Evolutionary conservation across 2,113 vertebrate genomes (phyloP), one percentile per base, ranked within the genome.

Genomic region (Cyanoderma ruficeps): DNA sequence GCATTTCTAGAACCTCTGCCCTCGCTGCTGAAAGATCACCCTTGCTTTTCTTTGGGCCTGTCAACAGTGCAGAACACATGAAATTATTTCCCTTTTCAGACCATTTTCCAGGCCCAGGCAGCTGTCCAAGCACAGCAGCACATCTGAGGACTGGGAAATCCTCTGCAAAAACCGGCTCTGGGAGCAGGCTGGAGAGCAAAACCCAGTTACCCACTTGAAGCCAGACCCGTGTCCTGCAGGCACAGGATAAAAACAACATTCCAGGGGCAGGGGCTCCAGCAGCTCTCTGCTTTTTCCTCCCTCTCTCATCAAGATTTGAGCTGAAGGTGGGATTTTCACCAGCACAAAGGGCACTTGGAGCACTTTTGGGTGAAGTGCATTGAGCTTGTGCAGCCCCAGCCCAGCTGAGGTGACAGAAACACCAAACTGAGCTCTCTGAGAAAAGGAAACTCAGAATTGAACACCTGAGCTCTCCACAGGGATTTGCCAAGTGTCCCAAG

Each of bases 61-160:
- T 83, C 75, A 93, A 57, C 7, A 87, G 57, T 23, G 44, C 78
- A 90, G 70, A 91, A 80, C 17, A 41, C 67, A 80, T 28, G 16
- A 39, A 55, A 84, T 91, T 46, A 61, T 65, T 71, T 49, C 90
- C 72, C 75, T 94, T 84, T 64, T 44, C 72, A 89, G 60, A 91
- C 49, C 67, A 49, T 49, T 76, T 77, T 27, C 53, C 82, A 87
- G 15, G 60, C 72, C 64, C 74, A 72, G 69, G 57, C 94, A 96
- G 92, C 92, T 93, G 94, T 79, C 90, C 87, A 96, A 94, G 92
- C 95, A 85, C 90, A 93, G 96, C 67, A 3, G 90, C 86, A 75
- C 42, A 85, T 56, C 52, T 75, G 77, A 82, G 87, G 60, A 57
- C 53, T 82, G 65, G 49, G 90, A 85, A 91, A 92, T 49, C 57